These are phyloP conservation scores for Lepidocyrtoides sp. DNA, from an alignment of 2,888 invertebrate species.

Conservation along the genomic window DNA sequence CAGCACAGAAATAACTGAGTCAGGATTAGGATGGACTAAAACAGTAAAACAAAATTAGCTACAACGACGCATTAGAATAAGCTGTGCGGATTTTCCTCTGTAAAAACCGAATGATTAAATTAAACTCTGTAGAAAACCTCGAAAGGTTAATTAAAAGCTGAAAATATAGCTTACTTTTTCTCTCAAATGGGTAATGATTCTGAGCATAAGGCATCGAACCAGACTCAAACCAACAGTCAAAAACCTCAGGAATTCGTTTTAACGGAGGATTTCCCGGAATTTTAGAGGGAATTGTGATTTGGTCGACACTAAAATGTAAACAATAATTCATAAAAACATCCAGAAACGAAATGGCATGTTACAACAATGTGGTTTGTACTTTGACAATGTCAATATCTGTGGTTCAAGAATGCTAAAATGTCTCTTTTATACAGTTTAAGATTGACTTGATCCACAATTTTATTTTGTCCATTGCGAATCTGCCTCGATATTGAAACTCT, in stretches of 20 bases:
- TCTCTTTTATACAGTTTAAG: background rate
- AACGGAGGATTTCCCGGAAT: slow-evolving; percentile 94
- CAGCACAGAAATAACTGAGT: slow-evolving; percentile 39
- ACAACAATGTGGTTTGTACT: background rate
- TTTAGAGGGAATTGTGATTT: slow-evolving; percentile 96
- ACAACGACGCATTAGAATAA: too few relatives aligned
- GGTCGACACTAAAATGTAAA: slow-evolving; percentile 94
- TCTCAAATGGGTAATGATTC: slow-evolving; percentile 98
- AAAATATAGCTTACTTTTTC: slow-evolving; percentile 87
- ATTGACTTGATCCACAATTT: slow-evolving; percentile 3
- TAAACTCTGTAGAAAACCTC: background rate
- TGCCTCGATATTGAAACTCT: slow-evolving; percentile 47
- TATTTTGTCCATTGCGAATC: slow-evolving; percentile 82
- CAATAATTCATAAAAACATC: too few relatives aligned
- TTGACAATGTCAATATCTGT: background rate
- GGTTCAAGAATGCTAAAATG: background rate
- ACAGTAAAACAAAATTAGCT: too few relatives aligned
- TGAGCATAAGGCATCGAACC: slow-evolving; percentile 99
- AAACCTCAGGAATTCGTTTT: slow-evolving; percentile 96
- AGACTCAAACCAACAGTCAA: slow-evolving; percentile 99
- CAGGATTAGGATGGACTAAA: slow-evolving; percentile 83
- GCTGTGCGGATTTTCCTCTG: too few relatives aligned
- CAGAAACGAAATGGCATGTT: background rate
- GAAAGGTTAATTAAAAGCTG: background rate
- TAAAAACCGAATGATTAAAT: slow-evolving; percentile 37